phyloP scores from a whole-genome alignment of 2,797 vertebrate genomes.

The Amblyopsis hoosieri region DNA sequence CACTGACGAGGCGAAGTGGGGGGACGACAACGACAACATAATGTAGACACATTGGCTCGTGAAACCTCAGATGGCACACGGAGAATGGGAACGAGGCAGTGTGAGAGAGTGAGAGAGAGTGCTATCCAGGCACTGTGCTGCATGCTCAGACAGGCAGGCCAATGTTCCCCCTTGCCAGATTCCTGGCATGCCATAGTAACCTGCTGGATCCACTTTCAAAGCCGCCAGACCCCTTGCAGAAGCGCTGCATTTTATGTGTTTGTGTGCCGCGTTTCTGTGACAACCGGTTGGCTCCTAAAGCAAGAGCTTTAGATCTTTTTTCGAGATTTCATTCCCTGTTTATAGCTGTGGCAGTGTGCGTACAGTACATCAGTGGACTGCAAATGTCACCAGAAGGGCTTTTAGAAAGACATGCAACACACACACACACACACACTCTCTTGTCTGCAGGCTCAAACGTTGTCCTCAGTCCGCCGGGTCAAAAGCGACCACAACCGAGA shows the following conservation, averaged over 20 bases:
- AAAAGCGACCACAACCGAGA: constrained; percentile 6
- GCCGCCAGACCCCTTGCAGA: constrained; percentile 32
- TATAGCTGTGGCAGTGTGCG: constrained; percentile 9
- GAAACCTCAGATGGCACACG: no score
- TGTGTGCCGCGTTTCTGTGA: constrained; percentile 13
- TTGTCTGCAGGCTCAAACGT: constrained; percentile 9
- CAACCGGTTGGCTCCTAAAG: constrained; percentile 2
- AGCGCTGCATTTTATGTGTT: constrained; percentile 30
- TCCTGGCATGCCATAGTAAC: constrained; percentile 85
- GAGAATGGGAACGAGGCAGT: no score
- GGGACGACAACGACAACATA: not conserved
- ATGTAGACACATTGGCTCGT: no score
- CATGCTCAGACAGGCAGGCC: constrained; percentile 78
- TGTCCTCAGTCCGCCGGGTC: constrained; percentile 40
- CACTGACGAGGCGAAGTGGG: no score
- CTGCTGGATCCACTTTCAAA: constrained; percentile 74
- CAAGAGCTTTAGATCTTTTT: no score
- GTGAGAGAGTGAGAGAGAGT: constrained; percentile 44
- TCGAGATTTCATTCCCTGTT: constrained; percentile 11
- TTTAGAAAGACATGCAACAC: constrained; percentile 8
- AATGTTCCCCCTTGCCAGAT: constrained; percentile 73
- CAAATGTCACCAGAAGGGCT: constrained; percentile 13
- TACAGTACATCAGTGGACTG: not conserved
- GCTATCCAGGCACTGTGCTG: constrained; percentile 53
- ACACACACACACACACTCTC: not conserved